phyloP scores from a whole-genome alignment of 2,113 vertebrate species.

The Tragulus kanchil region DNA sequence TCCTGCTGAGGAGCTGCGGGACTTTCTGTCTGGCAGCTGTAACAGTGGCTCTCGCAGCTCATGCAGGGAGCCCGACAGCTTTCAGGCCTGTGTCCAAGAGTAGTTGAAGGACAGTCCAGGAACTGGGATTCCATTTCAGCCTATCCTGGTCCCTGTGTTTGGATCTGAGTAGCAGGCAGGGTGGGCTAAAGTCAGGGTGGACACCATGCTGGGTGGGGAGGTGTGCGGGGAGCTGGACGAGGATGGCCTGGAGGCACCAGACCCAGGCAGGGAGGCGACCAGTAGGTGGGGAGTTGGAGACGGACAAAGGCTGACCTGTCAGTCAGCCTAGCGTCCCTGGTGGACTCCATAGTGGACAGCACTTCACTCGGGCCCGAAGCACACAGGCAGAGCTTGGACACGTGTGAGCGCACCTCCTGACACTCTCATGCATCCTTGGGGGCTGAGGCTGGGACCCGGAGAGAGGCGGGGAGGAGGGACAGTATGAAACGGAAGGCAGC shows the following conservation, averaged over 20 bases:
- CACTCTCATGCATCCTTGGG: not conserved
- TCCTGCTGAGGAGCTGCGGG: not conserved
- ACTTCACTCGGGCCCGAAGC: not conserved
- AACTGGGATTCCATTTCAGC: not conserved
- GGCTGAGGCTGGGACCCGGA: not conserved
- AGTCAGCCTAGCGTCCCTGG: not conserved
- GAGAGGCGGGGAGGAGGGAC: not conserved
- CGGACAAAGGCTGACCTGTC: not conserved
- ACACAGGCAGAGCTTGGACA: not conserved
- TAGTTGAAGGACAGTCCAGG: not conserved
- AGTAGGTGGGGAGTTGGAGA: not conserved
- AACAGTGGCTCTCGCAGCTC: not conserved
- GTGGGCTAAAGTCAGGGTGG: not conserved
- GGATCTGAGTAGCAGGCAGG: not conserved
- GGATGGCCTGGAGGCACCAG: not conserved
- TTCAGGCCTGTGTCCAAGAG: not conserved
- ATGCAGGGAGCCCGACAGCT: not conserved
- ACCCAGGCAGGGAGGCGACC: not conserved
- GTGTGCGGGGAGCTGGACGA: not conserved
- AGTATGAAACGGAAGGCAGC: not conserved
- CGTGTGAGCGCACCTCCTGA: accelerated
- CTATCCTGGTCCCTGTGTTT: not conserved
- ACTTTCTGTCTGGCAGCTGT: not conserved
- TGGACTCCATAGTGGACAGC: not conserved
- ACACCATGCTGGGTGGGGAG: not conserved